Conservation (phyloP, 1,140 invertebrate species). For the Drosophila chauvacae region DNA sequence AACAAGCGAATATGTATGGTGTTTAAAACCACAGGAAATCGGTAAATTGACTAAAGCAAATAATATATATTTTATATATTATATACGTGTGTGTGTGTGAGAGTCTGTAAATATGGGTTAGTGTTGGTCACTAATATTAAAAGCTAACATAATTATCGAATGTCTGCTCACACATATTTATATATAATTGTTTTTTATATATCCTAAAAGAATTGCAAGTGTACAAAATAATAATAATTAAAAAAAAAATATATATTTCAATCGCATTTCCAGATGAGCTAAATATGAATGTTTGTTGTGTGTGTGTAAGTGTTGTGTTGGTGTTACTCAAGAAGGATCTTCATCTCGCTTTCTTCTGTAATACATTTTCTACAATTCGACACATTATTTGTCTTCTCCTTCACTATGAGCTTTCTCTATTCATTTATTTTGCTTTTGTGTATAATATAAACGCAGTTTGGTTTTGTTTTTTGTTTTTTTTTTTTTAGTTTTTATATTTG, state of each 20-base stretch:
- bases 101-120: conserved; percentile 7
- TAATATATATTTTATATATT: conserved; percentile 34
- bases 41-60: conserved; percentile 47
- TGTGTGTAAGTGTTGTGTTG: conserved; percentile 17
- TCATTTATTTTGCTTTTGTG: conserved; percentile 19
- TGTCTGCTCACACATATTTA: conserved; percentile 28
- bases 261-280: conserved; percentile 24
- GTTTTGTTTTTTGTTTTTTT: conserved; percentile 41
- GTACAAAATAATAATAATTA: conserved; percentile 4
- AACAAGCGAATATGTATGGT: conserved; percentile 14
- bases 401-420: conserved; percentile 41
- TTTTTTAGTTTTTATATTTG: conserved; percentile 64
- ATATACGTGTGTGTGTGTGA: conserved; percentile 8
- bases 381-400: conserved; percentile 30
- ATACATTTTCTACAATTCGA: conserved; percentile 57
- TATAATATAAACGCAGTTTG: conserved; percentile 74
- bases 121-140: conserved; percentile 28
- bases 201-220: conserved; percentile 18
- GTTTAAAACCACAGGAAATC: conserved; percentile 34
- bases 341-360: conserved; percentile 17
- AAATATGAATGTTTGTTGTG: conserved; percentile 4
- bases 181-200: conserved; percentile 11
- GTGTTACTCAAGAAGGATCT: conserved; percentile 8
- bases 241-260: background rate
- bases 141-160: conserved; percentile 43